Evolutionary conservation across 2,888 invertebrate genomes (phyloP).

Genomic region (Hypercompe scribonia): DNA sequence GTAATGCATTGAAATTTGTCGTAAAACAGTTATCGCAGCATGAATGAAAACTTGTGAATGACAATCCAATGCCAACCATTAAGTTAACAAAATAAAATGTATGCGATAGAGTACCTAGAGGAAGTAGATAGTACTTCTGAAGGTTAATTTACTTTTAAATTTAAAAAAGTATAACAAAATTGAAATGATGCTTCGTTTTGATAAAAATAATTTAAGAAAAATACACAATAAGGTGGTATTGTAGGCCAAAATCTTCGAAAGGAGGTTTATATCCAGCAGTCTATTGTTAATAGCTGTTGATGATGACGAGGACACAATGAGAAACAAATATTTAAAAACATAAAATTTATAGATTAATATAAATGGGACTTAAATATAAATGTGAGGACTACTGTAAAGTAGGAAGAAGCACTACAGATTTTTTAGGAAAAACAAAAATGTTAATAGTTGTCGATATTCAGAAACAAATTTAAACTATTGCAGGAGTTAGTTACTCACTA

Average conservation of each 20-base stretch:
- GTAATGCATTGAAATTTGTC: not conserved
- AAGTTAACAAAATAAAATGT: constrained; percentile 2
- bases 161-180: not conserved
- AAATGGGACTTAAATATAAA: too few relatives aligned
- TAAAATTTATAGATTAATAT: too few relatives aligned
- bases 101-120: not conserved
- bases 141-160: not conserved
- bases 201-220: not conserved
- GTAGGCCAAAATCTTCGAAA: too few relatives aligned
- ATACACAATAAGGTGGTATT: too few relatives aligned
- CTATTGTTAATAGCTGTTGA: too few relatives aligned
- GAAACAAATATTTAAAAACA: too few relatives aligned
- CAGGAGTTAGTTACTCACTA: not conserved
- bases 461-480: not conserved
- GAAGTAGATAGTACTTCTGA: constrained; percentile 1
- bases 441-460: not conserved
- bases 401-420: not conserved
- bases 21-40: constrained; percentile 13
- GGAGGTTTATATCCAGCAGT: too few relatives aligned
- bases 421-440: not conserved
- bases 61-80: constrained; percentile 11
- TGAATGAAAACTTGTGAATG: constrained; percentile 24
- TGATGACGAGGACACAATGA: too few relatives aligned
- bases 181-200: not conserved
- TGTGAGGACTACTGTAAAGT: not conserved